Evolutionary conservation across 2,888 invertebrate genomes (phyloP), one percentile per base, ranked within the genome.

Genomic region (Metellina segmentata): DNA sequence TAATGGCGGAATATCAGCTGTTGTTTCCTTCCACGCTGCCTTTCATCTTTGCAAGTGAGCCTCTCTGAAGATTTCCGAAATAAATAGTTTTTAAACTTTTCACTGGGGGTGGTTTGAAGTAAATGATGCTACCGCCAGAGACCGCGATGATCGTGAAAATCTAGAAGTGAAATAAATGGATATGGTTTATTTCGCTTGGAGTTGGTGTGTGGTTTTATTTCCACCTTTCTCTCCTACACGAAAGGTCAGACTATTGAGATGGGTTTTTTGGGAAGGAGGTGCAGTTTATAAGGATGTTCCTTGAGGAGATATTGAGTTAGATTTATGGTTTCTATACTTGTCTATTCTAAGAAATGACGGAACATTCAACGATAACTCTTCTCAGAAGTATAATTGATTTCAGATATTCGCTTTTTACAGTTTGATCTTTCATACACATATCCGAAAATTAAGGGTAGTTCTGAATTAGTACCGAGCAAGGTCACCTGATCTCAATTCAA

Each of bases 11-110:
- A 61, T 53, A 79, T 69, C 79, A 79, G 79, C 79, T 79, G 79
- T 82, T 82, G 52, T 82, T 82, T 72, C 71, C 70, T 81, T 70
- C 34, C 19, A 48, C 34, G 8, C 49, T n/a, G 13, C 16, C 13
- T 75, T 75, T 75, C 11, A 16, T 71, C 20, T 61, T 79, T 61
- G 7, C 34, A 4, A 34, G 34, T 48, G 74, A 75, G 16, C 34
- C 48, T 77, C 77, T 52, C 11, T 34, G 61, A 19, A 79, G 79
- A 79, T 53, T 79, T 61, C 53, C 20, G 79, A 79, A 20, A 16
- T 61, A 79, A 79, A 79, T 79, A 53, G 20, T 61, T 79, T 79
- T 79, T 79, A 79, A 79, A 53, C 61, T 61, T 79, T 79, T 61
- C 61, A 61, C 79, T 53, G 16, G 53, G 79, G 19, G 16, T 0